Percentiles rank a stretch among this genome's conserved stretches.
Evolutionary conservation across 1,140 invertebrate genomes (phyloP).

Genomic region (Magallana angulata): DNA sequence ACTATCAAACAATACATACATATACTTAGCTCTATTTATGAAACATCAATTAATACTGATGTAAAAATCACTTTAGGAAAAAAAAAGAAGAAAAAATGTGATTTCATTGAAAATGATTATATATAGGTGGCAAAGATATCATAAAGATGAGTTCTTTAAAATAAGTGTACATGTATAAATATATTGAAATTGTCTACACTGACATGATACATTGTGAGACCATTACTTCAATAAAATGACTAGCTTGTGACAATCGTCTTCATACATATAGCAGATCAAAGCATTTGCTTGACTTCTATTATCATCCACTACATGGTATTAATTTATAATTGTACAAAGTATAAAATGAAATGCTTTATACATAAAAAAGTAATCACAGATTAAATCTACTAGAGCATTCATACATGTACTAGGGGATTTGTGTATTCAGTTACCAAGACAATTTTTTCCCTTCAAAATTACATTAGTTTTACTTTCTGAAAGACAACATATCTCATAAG

Average conservation of each 20-base stretch:
- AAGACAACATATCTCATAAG: neutral
- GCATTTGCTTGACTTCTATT: neutral
- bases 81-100: neutral
- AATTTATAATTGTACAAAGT: neutral
- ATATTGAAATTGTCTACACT: neutral
- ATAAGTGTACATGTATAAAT: too few species aligned
- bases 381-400: constrained; percentile 8
- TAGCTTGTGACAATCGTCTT: neutral
- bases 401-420: neutral
- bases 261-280: neutral
- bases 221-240: neutral
- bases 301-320: neutral
- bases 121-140: neutral
- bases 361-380: neutral
- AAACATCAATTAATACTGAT: neutral
- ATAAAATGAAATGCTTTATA: constrained; percentile 28
- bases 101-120: neutral
- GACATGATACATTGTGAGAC: neutral
- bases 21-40: neutral
- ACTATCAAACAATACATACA: neutral
- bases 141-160: neutral
- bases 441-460: too few species aligned
- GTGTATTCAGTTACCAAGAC: neutral
- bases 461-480: neutral
- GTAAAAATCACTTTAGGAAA: neutral